phyloP scores from a whole-genome alignment of 2,113 vertebrate species.

The Urocolius indicus region DNA sequence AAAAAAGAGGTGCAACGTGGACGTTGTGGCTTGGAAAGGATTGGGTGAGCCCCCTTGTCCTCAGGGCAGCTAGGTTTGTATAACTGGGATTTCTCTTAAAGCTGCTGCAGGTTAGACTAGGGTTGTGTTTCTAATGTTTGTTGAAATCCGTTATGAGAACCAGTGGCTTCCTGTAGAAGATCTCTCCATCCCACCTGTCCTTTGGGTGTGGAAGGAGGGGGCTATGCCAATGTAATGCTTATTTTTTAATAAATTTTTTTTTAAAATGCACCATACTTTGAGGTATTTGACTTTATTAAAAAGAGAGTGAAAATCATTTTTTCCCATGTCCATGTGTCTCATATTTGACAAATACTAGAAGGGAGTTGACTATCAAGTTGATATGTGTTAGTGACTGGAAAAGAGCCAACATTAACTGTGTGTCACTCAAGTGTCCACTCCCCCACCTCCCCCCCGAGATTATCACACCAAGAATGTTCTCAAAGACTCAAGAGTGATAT shows the following conservation, averaged over 20 bases:
- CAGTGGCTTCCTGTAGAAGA: neutral
- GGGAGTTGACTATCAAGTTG: neutral
- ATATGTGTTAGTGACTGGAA: neutral
- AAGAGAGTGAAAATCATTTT: neutral
- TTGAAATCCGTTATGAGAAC: neutral
- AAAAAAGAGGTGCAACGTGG: neutral
- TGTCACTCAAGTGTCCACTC: neutral
- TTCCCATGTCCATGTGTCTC: neutral
- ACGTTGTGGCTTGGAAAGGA: neutral
- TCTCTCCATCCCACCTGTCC: neutral
- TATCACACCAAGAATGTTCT: neutral
- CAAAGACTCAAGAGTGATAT: neutral
- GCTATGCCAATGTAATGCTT: neutral
- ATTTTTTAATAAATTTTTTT: neutral
- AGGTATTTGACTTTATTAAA: neutral
- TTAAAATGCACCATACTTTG: neutral
- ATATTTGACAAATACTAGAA: neutral
- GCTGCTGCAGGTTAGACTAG: neutral
- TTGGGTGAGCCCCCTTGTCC: neutral
- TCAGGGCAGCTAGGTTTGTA: neutral
- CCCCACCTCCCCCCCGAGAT: fast-evolving
- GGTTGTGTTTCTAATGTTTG: neutral
- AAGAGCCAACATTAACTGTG: neutral
- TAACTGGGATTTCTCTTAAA: neutral
- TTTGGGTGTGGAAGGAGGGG: neutral